These are phyloP conservation scores for Echinometra lucunter DNA, from an alignment of 53 echinoderm and acorn worm species.

Conservation along the genomic window DNA sequence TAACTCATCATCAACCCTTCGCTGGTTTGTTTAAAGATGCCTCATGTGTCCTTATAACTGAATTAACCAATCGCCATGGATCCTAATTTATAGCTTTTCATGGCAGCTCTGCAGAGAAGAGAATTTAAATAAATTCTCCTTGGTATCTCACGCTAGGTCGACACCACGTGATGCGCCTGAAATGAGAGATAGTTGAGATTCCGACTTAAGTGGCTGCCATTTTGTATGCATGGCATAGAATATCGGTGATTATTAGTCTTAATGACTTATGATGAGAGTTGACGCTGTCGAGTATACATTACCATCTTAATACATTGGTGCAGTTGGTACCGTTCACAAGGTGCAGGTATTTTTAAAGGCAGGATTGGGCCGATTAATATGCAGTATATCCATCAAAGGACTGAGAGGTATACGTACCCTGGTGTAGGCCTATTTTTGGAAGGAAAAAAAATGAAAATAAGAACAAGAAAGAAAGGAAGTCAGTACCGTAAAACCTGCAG, in stretches of 20 bases:
- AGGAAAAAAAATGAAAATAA: no score
- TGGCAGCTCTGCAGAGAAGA: neutral
- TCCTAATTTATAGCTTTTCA: neutral
- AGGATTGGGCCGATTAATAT: no score
- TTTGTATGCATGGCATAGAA: constrained; percentile 41
- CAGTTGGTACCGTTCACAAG: neutral
- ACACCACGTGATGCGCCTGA: constrained; percentile 24
- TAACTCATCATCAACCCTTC: neutral
- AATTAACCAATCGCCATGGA: constrained; percentile 2
- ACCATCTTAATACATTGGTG: neutral
- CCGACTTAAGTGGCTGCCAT: constrained; percentile 47
- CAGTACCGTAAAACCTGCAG: no score
- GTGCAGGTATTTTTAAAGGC: neutral
- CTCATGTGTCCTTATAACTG: neutral
- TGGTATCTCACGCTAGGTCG: neutral
- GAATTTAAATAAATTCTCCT: neutral
- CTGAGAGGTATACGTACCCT: no score
- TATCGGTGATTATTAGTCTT: constrained; percentile 53
- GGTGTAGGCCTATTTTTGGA: no score
- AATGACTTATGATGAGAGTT: constrained; percentile 55
- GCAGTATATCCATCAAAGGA: no score
- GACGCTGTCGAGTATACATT: constrained; percentile 21
- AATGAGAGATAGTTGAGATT: constrained; percentile 41
- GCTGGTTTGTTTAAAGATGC: neutral
- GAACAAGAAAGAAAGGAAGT: no score